These are phyloP conservation scores for Proctacanthus coquilletti DNA, from an alignment of 1,140 invertebrate genomes.

Conservation along the genomic window DNA sequence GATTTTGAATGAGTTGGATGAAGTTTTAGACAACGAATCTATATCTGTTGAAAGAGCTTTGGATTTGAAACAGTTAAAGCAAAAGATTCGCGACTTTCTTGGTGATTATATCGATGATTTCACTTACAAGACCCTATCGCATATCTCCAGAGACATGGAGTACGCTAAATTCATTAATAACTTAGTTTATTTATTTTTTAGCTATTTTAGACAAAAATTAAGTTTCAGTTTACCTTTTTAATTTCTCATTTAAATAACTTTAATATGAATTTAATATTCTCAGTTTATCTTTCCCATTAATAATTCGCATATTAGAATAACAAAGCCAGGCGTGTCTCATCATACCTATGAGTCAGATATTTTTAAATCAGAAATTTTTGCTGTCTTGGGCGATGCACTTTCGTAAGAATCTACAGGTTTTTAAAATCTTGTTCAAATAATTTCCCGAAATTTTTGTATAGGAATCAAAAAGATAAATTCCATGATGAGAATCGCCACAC, in stretches of 20 bases:
- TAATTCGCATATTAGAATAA: background rate
- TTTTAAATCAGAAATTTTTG: background rate
- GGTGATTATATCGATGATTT: slow-evolving; percentile 26
- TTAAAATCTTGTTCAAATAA: background rate
- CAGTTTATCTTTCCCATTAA: too few species aligned
- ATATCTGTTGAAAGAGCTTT: slow-evolving; percentile 11
- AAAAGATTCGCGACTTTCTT: slow-evolving; percentile 20
- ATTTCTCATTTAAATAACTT: background rate
- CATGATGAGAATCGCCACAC: slow-evolving; percentile 20
- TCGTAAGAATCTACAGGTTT: background rate
- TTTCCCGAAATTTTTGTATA: background rate
- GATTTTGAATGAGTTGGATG: slow-evolving; percentile 24
- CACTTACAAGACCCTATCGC: slow-evolving; percentile 27
- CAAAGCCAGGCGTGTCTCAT: background rate
- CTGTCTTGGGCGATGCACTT: background rate
- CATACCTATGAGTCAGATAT: background rate
- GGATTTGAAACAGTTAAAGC: slow-evolving; percentile 19
- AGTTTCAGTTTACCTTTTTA: slow-evolving; percentile 17
- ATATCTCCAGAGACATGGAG: slow-evolving; percentile 29
- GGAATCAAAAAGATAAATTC: slow-evolving; percentile 3
- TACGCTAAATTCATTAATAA: slow-evolving; percentile 7
- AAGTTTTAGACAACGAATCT: slow-evolving; percentile 14
- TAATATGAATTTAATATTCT: background rate
- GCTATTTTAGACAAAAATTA: too few species aligned
- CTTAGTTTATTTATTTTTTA: background rate